These are phyloP conservation scores for Corythaeola cristata DNA, from an alignment of 2,113 vertebrate species.

Conservation along the genomic window DNA sequence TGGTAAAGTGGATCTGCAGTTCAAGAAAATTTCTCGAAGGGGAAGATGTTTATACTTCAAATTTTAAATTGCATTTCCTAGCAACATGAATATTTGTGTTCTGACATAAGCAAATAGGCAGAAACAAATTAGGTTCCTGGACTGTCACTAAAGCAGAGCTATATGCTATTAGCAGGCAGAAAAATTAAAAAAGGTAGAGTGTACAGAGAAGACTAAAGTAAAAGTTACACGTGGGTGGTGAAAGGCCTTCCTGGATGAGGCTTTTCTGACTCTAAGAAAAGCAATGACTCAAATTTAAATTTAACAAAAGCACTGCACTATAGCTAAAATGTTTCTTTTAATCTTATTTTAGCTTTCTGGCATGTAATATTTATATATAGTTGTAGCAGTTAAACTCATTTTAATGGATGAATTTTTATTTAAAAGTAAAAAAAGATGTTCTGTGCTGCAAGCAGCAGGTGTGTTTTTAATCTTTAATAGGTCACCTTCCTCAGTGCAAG, in stretches of 20 bases:
- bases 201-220: not conserved
- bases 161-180: slow-evolving; percentile 33
- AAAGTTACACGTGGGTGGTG: not conserved
- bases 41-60: not conserved
- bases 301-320: slow-evolving; percentile 39
- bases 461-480: slow-evolving; percentile 84
- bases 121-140: slow-evolving; percentile 28
- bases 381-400: slow-evolving; percentile 73
- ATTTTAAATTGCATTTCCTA: slow-evolving; percentile 1
- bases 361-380: slow-evolving; percentile 67
- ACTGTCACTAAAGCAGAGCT: slow-evolving; percentile 20
- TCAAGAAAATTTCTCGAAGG: slow-evolving; percentile 1
- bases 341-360: slow-evolving; percentile 64
- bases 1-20: not conserved
- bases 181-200: not conserved
- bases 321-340: slow-evolving; percentile 48
- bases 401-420: slow-evolving; percentile 74
- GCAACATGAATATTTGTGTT: not conserved
- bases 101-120: slow-evolving; percentile 27
- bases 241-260: slow-evolving; percentile 35
- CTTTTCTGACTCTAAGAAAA: slow-evolving; percentile 42
- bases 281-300: slow-evolving; percentile 43
- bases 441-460: slow-evolving; percentile 78
- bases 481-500: slow-evolving; percentile 87
- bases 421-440: slow-evolving; percentile 76